Evolutionary conservation across 2,888 invertebrate species (phyloP).

Genomic region (Sarcophaga rosellei): DNA sequence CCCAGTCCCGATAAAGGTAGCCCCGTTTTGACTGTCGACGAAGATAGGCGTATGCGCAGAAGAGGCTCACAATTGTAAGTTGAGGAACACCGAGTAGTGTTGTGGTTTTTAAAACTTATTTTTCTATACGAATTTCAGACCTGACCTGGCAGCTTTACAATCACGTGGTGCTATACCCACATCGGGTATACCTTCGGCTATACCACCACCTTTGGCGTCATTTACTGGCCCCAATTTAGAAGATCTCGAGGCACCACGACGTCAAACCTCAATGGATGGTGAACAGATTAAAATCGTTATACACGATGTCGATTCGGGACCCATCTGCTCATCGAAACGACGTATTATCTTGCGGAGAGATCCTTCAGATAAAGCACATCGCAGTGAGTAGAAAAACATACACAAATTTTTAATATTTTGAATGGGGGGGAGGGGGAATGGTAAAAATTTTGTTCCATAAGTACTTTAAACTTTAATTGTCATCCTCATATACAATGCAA

Average conservation of each 20-base stretch:
- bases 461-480: too few species aligned
- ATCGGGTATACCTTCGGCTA: conserved; percentile 79
- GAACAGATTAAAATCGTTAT: conserved; percentile 96
- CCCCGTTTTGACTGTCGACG: conserved; percentile 86
- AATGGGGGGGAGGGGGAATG: too few species aligned
- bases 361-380: conserved; percentile 91
- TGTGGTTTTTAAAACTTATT: background rate
- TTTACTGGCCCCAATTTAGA: conserved; percentile 83
- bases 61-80: conserved; percentile 93
- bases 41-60: conserved; percentile 87
- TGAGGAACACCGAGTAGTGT: background rate
- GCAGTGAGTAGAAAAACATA: conserved; percentile 85
- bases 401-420: background rate
- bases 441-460: too few species aligned
- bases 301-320: conserved; percentile 92
- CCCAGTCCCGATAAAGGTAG: conserved; percentile 83
- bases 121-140: conserved; percentile 81
- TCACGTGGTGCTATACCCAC: conserved; percentile 83
- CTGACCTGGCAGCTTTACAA: conserved; percentile 86
- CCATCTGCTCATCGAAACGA: conserved; percentile 85
- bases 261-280: conserved; percentile 94
- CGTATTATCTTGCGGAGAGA: conserved; percentile 89
- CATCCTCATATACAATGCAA: background rate
- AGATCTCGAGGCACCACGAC: conserved; percentile 85
- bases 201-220: conserved; percentile 80